Evolutionary conservation across 2,113 vertebrate species (phyloP).

Genomic region (Peromyscus maniculatus): DNA sequence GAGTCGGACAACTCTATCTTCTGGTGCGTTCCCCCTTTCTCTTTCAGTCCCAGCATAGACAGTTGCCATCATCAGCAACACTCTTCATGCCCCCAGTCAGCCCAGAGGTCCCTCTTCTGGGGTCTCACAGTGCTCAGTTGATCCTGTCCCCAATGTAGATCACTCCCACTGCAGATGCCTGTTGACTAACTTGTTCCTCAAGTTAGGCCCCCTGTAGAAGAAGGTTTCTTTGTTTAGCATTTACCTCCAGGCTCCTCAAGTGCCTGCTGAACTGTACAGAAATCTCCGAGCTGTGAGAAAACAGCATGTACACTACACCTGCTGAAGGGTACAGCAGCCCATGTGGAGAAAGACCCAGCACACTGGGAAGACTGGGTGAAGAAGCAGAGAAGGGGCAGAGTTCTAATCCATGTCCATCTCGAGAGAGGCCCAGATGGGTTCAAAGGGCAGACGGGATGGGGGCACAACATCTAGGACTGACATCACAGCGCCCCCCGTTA

Average conservation of each 20-base stretch:
- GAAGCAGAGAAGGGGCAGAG: background rate
- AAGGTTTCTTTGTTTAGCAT: background rate
- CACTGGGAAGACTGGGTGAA: background rate
- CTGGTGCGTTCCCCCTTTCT: background rate
- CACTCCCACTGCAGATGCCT: background rate
- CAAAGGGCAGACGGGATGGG: background rate
- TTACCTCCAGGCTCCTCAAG: background rate
- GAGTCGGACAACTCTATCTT: background rate
- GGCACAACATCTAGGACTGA: too few relatives aligned
- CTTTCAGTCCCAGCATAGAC: background rate
- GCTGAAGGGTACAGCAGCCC: background rate
- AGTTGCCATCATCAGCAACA: background rate
- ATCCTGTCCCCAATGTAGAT: background rate
- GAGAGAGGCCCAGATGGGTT: background rate
- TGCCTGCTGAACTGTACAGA: too few relatives aligned
- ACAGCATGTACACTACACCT: background rate
- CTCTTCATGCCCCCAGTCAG: background rate
- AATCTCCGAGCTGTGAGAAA: background rate
- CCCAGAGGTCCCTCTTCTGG: too few relatives aligned
- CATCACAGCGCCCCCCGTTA: conserved; percentile 45
- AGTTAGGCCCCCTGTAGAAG: background rate
- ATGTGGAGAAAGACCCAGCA: background rate
- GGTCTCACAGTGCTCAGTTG: background rate
- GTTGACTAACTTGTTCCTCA: background rate
- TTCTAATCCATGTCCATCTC: background rate